Percentiles rank a stretch among this genome's conserved stretches.
Conservation (phyloP, 2,888 invertebrate genomes). For the Ennomos fuscantarius region DNA sequence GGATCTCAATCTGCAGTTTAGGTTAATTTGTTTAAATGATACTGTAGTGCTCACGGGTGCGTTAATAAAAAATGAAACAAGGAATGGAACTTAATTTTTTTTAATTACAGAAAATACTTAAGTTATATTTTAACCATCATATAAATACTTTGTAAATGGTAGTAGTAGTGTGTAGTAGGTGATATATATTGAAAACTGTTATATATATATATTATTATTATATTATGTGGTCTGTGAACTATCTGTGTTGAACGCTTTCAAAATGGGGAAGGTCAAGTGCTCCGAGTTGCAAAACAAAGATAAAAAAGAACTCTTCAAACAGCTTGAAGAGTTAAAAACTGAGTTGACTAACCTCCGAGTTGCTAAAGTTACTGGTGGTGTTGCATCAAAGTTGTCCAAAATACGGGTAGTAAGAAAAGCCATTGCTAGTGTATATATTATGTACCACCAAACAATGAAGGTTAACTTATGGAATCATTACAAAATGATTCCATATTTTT, state of each 20-base stretch:
- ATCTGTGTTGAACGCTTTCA: slow-evolving; percentile 46
- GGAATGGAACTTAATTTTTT: no score
- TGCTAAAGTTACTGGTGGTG: slow-evolving; percentile 99
- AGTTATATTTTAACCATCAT: no score
- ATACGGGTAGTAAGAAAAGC: slow-evolving; percentile 99
- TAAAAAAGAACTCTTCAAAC: slow-evolving; percentile 98
- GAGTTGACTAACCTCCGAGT: slow-evolving; percentile 98
- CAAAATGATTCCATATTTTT: no score
- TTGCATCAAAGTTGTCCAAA: slow-evolving; percentile 98
- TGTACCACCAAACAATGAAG: slow-evolving; percentile 99
- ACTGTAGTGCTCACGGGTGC: no score
- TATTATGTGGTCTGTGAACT: slow-evolving; percentile 48
- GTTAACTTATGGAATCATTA: slow-evolving; percentile 98
- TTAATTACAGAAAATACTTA: no score
- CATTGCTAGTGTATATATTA: slow-evolving; percentile 98
- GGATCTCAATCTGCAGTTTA: no score
- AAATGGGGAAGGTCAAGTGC: slow-evolving; percentile 95
- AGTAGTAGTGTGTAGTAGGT: no score
- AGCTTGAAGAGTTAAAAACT: slow-evolving; percentile 98
- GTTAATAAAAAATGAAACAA: no score
- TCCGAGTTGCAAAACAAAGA: slow-evolving; percentile 98
- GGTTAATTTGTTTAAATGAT: no score
- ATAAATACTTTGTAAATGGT: no score
- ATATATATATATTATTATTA: no score
- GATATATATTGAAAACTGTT: no score